phyloP scores from a whole-genome alignment of 2,113 vertebrate genomes.

The Grallaria varia region DNA sequence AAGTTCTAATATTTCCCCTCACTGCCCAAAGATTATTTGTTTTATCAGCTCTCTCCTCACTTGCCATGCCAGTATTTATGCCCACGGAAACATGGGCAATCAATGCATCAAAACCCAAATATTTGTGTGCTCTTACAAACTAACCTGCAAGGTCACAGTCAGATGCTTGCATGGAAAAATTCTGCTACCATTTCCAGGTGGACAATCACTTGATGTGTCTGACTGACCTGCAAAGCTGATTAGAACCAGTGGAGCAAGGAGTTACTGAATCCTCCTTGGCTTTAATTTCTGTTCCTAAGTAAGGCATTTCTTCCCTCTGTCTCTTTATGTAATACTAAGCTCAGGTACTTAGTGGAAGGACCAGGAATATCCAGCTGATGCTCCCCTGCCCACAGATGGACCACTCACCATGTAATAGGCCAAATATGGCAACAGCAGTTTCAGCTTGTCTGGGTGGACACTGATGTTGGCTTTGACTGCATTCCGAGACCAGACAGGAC shows the following conservation, averaged over 20 bases:
- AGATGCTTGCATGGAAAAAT: background rate
- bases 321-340: background rate
- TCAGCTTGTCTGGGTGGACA: conserved; percentile 93
- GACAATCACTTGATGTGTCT: background rate
- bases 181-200: background rate
- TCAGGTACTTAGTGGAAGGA: background rate
- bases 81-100: background rate
- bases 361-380: background rate
- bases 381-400: background rate
- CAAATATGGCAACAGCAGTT: conserved; percentile 85
- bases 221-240: background rate
- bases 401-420: conserved; percentile 95
- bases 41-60: background rate
- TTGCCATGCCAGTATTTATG: background rate
- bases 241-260: background rate
- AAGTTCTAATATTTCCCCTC: background rate
- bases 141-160: background rate
- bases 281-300: background rate
- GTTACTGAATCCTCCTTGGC: background rate
- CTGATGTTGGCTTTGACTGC: conserved; percentile 90
- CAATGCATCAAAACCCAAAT: background rate
- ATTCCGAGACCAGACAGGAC: conserved; percentile 92
- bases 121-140: background rate
- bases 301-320: background rate
- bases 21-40: background rate